Conservation (phyloP, 1,140 invertebrate genomes). For the Saccostrea glomerata region DNA sequence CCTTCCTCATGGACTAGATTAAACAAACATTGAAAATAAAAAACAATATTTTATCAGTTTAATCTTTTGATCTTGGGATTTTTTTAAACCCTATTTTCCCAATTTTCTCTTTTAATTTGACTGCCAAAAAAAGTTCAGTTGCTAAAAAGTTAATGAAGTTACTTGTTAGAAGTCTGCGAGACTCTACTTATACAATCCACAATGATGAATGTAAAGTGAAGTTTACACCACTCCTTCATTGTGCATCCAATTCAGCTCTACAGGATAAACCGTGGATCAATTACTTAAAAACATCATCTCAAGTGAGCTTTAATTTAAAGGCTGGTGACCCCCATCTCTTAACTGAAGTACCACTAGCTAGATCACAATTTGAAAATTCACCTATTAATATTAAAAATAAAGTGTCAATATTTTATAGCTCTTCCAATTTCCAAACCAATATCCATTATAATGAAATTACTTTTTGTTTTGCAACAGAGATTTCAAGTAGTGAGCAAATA, state of each 20-base stretch:
- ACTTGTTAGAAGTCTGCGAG: background rate
- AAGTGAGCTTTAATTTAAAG: conserved; percentile 36
- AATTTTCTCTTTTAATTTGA: background rate
- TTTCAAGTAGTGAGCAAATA: conserved; percentile 9
- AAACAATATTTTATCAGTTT: background rate
- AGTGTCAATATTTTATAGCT: background rate
- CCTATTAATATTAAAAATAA: background rate
- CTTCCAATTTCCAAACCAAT: background rate
- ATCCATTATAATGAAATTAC: conserved; percentile 12
- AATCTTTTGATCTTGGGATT: conserved; percentile 2
- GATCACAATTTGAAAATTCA: background rate
- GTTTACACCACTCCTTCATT: conserved; percentile 3
- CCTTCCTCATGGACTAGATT: background rate
- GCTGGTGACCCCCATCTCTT: conserved; percentile 3
- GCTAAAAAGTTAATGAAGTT: background rate
- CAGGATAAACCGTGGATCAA: conserved; percentile 24
- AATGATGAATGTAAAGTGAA: conserved; percentile 15
- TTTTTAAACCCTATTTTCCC: background rate
- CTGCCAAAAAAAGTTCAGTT: background rate
- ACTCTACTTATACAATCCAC: conserved; percentile 10
- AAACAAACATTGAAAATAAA: background rate
- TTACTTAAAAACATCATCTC: conserved; percentile 37
- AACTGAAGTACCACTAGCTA: conserved; percentile 2
- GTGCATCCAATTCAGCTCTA: conserved; percentile 8
- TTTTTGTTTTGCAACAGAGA: background rate